A percentile compares a stretch with the other conserved stretches of the same genome.
Evolutionary conservation across 2,888 invertebrate species (phyloP).

Genomic region (Alitta virens): DNA sequence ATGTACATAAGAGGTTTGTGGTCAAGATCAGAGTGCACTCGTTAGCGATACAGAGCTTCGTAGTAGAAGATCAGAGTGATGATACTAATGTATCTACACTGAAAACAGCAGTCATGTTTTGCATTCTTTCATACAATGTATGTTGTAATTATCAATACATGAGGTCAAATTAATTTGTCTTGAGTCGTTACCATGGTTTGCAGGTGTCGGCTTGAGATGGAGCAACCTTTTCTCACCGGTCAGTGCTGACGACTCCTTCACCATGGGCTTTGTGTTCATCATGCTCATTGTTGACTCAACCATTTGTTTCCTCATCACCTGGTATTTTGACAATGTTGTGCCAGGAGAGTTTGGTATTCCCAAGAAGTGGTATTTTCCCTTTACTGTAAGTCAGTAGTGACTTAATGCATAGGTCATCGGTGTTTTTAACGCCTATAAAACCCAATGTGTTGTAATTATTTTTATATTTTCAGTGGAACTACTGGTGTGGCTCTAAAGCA

Average conservation of each 20-base stretch:
- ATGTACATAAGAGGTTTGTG: too few relatives aligned
- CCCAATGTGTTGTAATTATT: background rate
- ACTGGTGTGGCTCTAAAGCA: conserved; percentile 7
- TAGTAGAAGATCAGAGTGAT: too few relatives aligned
- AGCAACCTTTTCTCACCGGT: conserved; percentile 39
- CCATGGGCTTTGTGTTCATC: background rate
- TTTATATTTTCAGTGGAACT: conserved; percentile 2
- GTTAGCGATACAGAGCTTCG: too few relatives aligned
- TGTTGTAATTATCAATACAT: too few relatives aligned
- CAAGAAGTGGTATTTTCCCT: conserved; percentile 24
- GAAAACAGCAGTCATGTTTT: too few relatives aligned
- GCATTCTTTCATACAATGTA: too few relatives aligned
- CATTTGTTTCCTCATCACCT: conserved; percentile 20
- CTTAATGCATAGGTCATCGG: background rate
- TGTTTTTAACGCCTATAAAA: background rate
- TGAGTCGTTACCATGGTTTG: too few relatives aligned
- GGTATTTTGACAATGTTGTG: conserved; percentile 25
- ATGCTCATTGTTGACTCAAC: conserved; percentile 18
- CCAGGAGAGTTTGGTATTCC: conserved; percentile 16
- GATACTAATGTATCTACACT: too few relatives aligned
- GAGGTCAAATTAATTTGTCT: too few relatives aligned
- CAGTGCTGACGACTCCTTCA: conserved; percentile 19
- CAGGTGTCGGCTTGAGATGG: conserved; percentile 26
- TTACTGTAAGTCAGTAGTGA: conserved; percentile 21
- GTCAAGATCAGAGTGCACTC: too few relatives aligned